Conservation (phyloP, 2,113 vertebrate species). For the Neopipo cinnamomea region DNA sequence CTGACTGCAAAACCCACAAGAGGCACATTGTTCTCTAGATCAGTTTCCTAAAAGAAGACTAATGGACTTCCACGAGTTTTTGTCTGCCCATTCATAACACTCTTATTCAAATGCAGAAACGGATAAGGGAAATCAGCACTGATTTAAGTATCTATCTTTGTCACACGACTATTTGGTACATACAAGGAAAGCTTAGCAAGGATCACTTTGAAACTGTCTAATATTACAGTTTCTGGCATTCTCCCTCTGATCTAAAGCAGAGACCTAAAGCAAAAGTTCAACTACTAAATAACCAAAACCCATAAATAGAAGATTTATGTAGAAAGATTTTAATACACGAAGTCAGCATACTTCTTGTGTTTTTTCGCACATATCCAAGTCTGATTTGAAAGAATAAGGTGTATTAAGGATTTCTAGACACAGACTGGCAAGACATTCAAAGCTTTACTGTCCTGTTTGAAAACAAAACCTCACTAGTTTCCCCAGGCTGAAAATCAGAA, state of each 20-base stretch:
- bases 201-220: constrained; percentile 37
- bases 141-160: background rate
- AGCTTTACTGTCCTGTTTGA: background rate
- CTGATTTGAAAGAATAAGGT: background rate
- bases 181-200: background rate
- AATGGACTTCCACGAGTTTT: background rate
- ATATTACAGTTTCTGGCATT: background rate
- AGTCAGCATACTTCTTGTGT: background rate
- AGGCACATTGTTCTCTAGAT: background rate
- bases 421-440: background rate
- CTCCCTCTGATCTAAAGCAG: constrained; percentile 18
- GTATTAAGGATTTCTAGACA: background rate
- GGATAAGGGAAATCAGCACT: background rate
- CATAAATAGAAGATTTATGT: background rate
- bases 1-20: background rate
- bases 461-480: background rate
- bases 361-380: background rate
- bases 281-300: background rate
- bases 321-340: background rate
- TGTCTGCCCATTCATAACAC: background rate
- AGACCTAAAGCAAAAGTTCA: constrained; percentile 1
- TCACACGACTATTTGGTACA: background rate
- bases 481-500: background rate
- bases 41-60: background rate
- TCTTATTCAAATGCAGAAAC: background rate